These are phyloP conservation scores for Amphibalanus amphitrite DNA, from an alignment of 1,140 invertebrate species.

Conservation along the genomic window DNA sequence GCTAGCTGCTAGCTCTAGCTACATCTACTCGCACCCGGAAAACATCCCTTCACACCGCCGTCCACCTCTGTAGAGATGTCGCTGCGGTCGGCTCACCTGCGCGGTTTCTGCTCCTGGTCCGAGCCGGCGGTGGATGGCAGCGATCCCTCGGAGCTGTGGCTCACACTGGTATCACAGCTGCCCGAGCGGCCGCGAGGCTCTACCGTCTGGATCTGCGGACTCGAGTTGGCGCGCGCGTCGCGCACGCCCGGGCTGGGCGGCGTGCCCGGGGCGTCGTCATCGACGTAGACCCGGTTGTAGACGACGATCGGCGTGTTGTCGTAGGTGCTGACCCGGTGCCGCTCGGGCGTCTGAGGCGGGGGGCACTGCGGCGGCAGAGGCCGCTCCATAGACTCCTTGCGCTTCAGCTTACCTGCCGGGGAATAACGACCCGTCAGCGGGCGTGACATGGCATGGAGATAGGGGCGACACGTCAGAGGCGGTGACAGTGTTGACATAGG, in stretches of 20 bases:
- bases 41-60: too few species aligned
- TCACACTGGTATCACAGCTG: neutral
- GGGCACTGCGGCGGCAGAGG: neutral
- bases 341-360: neutral
- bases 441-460: too few species aligned
- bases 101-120: neutral
- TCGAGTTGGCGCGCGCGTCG: neutral
- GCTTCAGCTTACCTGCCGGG: neutral
- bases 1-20: too few species aligned
- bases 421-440: too few species aligned
- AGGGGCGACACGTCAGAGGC: too few species aligned
- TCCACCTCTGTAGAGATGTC: neutral
- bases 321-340: slow-evolving; percentile 22
- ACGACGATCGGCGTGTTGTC: slow-evolving; percentile 21
- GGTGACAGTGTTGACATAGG: too few species aligned
- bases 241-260: slow-evolving; percentile 14
- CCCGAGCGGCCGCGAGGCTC: neutral
- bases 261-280: slow-evolving; percentile 21
- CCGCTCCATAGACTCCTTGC: neutral
- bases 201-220: neutral
- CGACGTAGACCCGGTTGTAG: slow-evolving; percentile 16
- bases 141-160: neutral
- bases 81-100: neutral
- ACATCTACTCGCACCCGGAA: too few species aligned
- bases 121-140: neutral